phyloP scores from a whole-genome alignment of 2,113 vertebrate genomes.

The Fulica atra region DNA sequence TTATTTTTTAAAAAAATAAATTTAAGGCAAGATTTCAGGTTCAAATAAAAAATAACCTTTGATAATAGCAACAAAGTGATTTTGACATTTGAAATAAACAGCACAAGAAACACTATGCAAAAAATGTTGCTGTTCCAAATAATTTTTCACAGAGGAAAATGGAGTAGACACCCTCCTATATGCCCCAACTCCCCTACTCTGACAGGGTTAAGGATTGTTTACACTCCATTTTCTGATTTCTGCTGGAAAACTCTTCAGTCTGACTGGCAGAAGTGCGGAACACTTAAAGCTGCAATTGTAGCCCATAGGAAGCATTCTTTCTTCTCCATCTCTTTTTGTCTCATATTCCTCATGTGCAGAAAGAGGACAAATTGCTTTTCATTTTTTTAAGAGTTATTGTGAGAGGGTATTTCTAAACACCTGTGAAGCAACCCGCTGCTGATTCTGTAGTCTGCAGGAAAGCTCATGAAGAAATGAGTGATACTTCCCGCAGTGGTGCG shows the following conservation, averaged over 20 bases:
- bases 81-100: neutral
- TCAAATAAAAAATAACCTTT: neutral
- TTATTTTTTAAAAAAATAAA: neutral
- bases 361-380: neutral
- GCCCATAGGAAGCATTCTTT: neutral
- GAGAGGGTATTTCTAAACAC: neutral
- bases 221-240: neutral
- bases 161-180: neutral
- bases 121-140: neutral
- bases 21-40: neutral
- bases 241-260: neutral
- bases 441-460: neutral
- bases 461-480: neutral
- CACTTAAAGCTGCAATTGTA: neutral
- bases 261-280: neutral
- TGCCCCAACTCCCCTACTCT: neutral
- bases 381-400: neutral
- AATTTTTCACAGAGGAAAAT: neutral
- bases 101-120: neutral
- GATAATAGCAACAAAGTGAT: neutral
- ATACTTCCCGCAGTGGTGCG: rapidly evolving
- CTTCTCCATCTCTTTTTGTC: neutral
- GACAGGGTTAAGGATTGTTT: neutral
- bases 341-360: neutral
- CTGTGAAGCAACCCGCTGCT: neutral